Percentiles rank a stretch among this genome's conserved stretches.
Evolutionary conservation across 2,888 invertebrate species (phyloP).

Genomic region (Molorchus minor): DNA sequence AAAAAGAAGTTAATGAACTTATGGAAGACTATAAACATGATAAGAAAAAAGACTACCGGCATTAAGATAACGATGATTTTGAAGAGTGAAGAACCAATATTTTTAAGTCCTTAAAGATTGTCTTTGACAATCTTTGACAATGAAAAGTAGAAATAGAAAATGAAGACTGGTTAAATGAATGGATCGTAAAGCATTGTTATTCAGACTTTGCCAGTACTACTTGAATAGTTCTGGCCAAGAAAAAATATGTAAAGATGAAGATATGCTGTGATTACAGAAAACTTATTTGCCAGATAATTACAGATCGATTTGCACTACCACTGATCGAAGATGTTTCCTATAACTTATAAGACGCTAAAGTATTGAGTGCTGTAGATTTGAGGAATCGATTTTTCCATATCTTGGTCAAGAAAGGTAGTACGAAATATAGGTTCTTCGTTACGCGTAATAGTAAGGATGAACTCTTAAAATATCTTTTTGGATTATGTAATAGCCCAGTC

Average conservation of each 20-base stretch:
- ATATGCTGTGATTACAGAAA: too few species aligned
- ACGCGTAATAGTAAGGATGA: slow-evolving; percentile 28
- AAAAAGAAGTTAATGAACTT: neutral
- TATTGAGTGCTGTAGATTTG: slow-evolving; percentile 26
- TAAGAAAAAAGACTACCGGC: neutral
- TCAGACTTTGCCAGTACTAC: neutral
- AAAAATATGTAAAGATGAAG: too few species aligned
- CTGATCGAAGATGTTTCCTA: slow-evolving; percentile 34
- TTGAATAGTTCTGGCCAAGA: neutral
- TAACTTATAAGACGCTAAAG: slow-evolving; percentile 24
- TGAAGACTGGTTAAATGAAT: neutral
- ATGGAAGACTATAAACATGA: neutral
- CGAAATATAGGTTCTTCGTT: slow-evolving; percentile 33
- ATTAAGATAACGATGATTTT: too few species aligned
- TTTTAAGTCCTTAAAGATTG: neutral
- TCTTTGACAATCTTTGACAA: neutral
- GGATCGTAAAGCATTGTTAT: neutral
- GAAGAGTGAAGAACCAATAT: neutral
- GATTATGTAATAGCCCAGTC: too few species aligned
- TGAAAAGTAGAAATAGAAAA: neutral
- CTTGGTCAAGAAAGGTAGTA: slow-evolving; percentile 20
- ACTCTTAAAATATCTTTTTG: too few species aligned
- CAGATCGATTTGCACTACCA: slow-evolving; percentile 36
- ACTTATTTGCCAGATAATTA: too few species aligned
- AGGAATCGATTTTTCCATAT: slow-evolving; percentile 23